Evolutionary conservation across 2,113 vertebrate species (phyloP).

Genomic region (Antechinus flavipes): DNA sequence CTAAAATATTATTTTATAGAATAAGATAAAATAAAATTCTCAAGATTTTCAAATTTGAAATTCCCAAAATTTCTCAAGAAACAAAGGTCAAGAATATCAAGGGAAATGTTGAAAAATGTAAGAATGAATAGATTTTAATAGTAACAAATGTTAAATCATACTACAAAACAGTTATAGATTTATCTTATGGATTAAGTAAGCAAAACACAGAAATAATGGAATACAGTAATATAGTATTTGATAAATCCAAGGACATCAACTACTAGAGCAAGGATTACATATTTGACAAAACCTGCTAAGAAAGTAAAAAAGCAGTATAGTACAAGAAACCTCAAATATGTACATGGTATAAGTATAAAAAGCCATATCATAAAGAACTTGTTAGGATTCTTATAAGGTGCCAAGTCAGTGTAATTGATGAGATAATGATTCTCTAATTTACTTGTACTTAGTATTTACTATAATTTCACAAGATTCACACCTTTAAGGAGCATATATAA

Average conservation of each 20-base stretch:
- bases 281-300: not conserved
- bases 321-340: not conserved
- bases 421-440: too few species aligned
- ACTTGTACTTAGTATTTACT: too few species aligned
- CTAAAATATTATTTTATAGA: not conserved
- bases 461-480: too few species aligned
- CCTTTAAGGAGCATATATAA: too few species aligned
- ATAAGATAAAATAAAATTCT: not conserved
- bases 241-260: not conserved
- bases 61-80: not conserved
- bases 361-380: too few species aligned
- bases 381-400: too few species aligned
- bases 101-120: not conserved
- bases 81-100: not conserved
- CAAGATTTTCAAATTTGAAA: too few species aligned
- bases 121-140: not conserved
- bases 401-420: too few species aligned
- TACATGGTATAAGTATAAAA: too few species aligned
- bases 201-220: not conserved
- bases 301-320: not conserved
- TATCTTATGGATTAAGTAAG: not conserved
- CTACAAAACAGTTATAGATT: not conserved
- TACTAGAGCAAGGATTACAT: not conserved
- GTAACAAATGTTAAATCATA: not conserved
- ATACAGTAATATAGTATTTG: not conserved